phyloP scores from a whole-genome alignment of 2,797 vertebrate genomes.

The Enteromius thamalakanensis region DNA sequence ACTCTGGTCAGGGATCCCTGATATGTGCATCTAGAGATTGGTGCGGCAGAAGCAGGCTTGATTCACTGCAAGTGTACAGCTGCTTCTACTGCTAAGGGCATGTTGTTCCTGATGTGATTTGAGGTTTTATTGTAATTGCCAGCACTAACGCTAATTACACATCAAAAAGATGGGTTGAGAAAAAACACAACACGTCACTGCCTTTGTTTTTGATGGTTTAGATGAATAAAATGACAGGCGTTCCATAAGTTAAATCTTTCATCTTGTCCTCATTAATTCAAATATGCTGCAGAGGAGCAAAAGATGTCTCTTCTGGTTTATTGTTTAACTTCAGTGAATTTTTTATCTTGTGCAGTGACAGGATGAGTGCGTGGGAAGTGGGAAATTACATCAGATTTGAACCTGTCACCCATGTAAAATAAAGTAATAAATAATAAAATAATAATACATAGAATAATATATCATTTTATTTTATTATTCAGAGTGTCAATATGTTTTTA shows the following conservation, averaged over 20 bases:
- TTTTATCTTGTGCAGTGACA: background rate
- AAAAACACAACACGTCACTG: conserved; percentile 44
- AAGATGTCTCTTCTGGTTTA: background rate
- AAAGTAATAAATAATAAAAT: background rate
- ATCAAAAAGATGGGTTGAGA: conserved; percentile 52
- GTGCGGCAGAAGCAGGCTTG: background rate
- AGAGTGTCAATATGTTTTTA: background rate
- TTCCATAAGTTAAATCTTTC: conserved; percentile 37
- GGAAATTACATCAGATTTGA: background rate
- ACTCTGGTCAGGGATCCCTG: conserved; percentile 22
- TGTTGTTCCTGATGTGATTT: conserved; percentile 56
- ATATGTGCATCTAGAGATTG: conserved; percentile 2
- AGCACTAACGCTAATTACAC: conserved; percentile 54
- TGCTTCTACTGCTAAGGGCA: conserved; percentile 38
- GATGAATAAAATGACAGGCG: conserved; percentile 51
- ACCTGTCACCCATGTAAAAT: background rate
- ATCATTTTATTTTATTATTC: background rate
- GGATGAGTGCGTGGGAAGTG: background rate
- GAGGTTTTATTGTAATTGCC: conserved; percentile 32
- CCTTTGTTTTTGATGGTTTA: conserved; percentile 58
- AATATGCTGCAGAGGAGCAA: conserved; percentile 30
- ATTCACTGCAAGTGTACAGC: conserved; percentile 43
- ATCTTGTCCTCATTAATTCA: conserved; percentile 57
- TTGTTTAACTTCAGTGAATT: background rate
- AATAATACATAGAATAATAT: background rate